These are phyloP conservation scores for Notoglanidium macrostoma DNA, from an alignment of 2,797 vertebrate species.

Conservation along the genomic window DNA sequence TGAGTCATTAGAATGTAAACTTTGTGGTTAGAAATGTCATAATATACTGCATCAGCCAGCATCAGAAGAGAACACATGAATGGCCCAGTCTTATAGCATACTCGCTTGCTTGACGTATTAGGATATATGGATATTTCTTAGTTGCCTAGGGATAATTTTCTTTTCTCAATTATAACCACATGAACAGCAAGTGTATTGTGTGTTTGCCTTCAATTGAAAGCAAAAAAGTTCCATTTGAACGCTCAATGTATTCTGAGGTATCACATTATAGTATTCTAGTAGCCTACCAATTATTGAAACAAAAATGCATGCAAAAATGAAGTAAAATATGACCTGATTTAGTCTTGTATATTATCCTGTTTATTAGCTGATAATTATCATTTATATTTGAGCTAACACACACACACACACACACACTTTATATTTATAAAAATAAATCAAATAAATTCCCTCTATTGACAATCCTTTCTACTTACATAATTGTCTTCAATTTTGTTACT, in stretches of 20 bases:
- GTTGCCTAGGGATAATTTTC: not conserved
- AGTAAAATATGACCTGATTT: not conserved
- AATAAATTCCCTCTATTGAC: not conserved
- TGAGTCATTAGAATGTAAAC: constrained; percentile 3
- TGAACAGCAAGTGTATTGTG: not conserved
- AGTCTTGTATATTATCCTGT: not conserved
- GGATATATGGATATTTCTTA: not conserved
- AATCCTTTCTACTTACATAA: not conserved
- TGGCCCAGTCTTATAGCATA: not conserved
- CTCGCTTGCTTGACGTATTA: not conserved
- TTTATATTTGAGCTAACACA: not conserved
- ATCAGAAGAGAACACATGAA: not conserved
- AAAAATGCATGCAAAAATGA: not conserved
- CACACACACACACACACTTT: no score
- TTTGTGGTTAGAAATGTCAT: not conserved
- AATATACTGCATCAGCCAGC: not conserved
- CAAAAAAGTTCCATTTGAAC: not conserved
- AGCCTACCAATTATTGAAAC: not conserved
- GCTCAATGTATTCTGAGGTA: not conserved
- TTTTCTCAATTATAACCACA: not conserved
- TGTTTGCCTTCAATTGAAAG: not conserved
- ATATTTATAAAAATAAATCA: not conserved
- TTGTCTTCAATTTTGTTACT: not conserved
- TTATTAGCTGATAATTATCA: not conserved
- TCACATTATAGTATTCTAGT: not conserved